phyloP scores from a whole-genome alignment of 2,113 vertebrate species.

The Hemiprocne comata region DNA sequence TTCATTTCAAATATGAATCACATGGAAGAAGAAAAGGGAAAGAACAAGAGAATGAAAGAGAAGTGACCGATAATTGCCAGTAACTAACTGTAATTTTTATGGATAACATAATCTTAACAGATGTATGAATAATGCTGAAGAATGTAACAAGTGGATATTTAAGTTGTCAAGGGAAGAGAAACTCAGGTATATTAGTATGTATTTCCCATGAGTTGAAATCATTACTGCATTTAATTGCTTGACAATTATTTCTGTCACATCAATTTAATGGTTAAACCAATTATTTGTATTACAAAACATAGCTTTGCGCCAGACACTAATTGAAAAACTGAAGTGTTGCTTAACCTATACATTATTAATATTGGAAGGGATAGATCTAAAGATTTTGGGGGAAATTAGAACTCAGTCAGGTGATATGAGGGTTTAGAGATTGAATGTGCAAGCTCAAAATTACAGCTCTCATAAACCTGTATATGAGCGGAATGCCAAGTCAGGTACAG shows the following conservation, averaged over 20 bases:
- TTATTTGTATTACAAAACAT: constrained; percentile 72
- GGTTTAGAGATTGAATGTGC: not conserved
- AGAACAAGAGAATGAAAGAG: not conserved
- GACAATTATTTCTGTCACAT: constrained; percentile 74
- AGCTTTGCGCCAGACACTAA: constrained; percentile 57
- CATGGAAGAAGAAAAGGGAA: not conserved
- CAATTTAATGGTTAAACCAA: constrained; percentile 74
- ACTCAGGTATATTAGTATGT: constrained; percentile 43
- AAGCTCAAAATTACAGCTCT: not conserved
- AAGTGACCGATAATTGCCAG: not conserved
- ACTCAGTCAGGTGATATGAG: not conserved
- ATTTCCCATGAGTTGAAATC: constrained; percentile 69
- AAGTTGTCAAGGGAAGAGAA: not conserved
- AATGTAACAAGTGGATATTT: constrained; percentile 10
- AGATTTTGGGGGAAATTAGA: constrained; percentile 21
- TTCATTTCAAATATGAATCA: not conserved
- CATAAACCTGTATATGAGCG: not conserved
- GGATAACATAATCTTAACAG: not conserved
- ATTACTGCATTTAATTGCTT: constrained; percentile 70
- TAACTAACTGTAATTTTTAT: not conserved
- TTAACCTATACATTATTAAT: constrained; percentile 48
- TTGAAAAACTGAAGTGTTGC: constrained; percentile 42
- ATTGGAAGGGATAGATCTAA: constrained; percentile 11
- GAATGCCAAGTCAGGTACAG: not conserved
- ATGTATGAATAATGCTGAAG: not conserved